Base-by-base conservation (phyloP, 2,888 invertebrate species). In the Dorcus hopei region DNA sequence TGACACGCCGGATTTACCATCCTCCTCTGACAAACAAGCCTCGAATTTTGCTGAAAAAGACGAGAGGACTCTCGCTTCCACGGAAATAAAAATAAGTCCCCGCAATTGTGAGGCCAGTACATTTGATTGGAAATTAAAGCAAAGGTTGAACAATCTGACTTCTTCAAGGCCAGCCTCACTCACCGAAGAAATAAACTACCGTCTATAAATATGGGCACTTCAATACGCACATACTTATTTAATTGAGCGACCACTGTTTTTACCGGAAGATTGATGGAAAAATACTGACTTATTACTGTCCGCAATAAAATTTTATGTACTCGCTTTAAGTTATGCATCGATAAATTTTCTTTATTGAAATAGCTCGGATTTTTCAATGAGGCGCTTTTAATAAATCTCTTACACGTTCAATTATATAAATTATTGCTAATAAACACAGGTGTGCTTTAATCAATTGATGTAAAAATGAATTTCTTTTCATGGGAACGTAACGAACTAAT, bases 191-290 rank as follows among this genome's bases (percentile, higher is more conserved):
- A 57, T 52, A 57, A 57, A 57, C 57, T 57, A 52, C 51, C 54
- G 59, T 61, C 61, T 58, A 61, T 61, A 61, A 58, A 61, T 61
- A 55, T 59, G 55, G 52, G 41, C 52, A 52, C 40, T 52, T 52
- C 52, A 55, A 55, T 40, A 49, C 26, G 40, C 60, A 51, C 60
- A 60, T 60, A 53, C 54, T 53, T 60, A 60, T 60, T 60, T 60
- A 60, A 60, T 60, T 60, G 60, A 61, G 48, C 60, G 60, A 47
- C 57, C 57, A 57, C 51, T 47, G 57, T 47, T 57, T 57, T 57
- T 57, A 51, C 51, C 39, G 39, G 47, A 40, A 42, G 56, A 51
- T 50, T 50, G 56, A 56, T 56, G 50, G 45, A 50, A 41, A 56
- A 56, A 38, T 49, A 49, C 47, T 57, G 57, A 57, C 51, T 52